A percentile compares a stretch with the other conserved stretches of the same genome.
phyloP scores from a whole-genome alignment of 2,888 invertebrate genomes.

The Andrena trimmerana region DNA sequence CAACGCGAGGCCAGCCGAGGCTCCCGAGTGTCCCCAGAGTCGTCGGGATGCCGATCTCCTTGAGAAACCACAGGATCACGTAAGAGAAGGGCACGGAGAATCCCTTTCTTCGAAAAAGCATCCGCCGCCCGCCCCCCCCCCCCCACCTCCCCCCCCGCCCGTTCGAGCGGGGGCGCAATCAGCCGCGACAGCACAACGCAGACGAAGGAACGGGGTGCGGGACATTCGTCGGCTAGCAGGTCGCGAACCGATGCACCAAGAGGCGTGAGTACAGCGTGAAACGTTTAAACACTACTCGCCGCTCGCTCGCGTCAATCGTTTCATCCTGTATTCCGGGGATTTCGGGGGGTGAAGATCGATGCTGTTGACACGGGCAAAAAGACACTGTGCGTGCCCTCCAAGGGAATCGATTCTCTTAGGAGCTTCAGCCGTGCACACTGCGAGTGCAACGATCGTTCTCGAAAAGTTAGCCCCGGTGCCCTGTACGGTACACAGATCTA shows the following conservation, averaged over 20 bases:
- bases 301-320: no score
- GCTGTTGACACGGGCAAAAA: not conserved
- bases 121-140: not conserved
- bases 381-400: conserved; percentile 36
- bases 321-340: not conserved
- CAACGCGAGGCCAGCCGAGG: conserved; percentile 58
- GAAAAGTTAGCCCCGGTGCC: conserved; percentile 35
- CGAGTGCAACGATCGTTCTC: conserved; percentile 37
- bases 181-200: conserved; percentile 3
- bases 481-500: not conserved
- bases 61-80: conserved; percentile 82
- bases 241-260: conserved; percentile 66
- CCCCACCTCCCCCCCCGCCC: not conserved
- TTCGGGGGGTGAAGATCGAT: not conserved
- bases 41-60: conserved; percentile 77
- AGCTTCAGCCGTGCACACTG: conserved; percentile 32
- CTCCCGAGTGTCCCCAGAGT: conserved; percentile 48
- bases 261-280: conserved; percentile 63
- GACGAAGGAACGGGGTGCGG: conserved; percentile 10
- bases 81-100: conserved; percentile 64
- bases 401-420: conserved; percentile 53
- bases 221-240: conserved; percentile 35
- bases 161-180: not conserved
- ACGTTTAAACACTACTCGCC: not conserved
- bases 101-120: not conserved